Conservation (phyloP, 2,797 vertebrate species). For the Chrosomus eos region DNA sequence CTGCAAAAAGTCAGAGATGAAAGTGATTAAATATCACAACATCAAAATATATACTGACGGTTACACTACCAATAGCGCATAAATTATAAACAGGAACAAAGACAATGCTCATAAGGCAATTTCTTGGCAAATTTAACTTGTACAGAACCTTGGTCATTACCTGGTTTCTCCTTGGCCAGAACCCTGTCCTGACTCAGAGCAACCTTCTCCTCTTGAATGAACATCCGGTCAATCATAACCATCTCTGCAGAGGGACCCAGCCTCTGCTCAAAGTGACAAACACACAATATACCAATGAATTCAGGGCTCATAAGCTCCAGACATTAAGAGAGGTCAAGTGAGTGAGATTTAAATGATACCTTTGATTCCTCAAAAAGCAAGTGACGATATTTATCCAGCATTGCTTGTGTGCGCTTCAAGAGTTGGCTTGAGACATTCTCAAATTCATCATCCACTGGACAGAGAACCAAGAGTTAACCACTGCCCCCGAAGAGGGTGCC, state of each 20-base stretch:
- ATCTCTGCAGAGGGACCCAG: conserved; percentile 94
- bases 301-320: conserved; percentile 39
- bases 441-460: conserved; percentile 92
- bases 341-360: conserved; percentile 71
- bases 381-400: conserved; percentile 94
- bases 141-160: conserved; percentile 66
- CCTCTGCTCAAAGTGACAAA: conserved; percentile 75
- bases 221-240: conserved; percentile 98
- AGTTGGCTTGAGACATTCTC: conserved; percentile 90
- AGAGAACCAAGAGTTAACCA: conserved; percentile 17
- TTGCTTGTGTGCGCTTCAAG: conserved; percentile 90
- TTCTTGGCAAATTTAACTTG: background rate
- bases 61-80: background rate
- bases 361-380: conserved; percentile 92
- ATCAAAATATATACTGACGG: background rate
- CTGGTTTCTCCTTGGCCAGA: conserved; percentile 91
- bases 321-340: background rate
- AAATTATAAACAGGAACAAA: background rate
- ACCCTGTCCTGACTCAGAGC: conserved; percentile 86
- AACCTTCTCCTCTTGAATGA: conserved; percentile 94
- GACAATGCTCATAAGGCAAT: background rate
- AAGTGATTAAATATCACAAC: background rate
- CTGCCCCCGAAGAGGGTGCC: background rate
- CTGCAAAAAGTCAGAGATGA: conserved; percentile 70
- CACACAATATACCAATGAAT: conserved; percentile 44